phyloP scores from a whole-genome alignment of 2,888 invertebrate genomes.

The Morpho helenor region DNA sequence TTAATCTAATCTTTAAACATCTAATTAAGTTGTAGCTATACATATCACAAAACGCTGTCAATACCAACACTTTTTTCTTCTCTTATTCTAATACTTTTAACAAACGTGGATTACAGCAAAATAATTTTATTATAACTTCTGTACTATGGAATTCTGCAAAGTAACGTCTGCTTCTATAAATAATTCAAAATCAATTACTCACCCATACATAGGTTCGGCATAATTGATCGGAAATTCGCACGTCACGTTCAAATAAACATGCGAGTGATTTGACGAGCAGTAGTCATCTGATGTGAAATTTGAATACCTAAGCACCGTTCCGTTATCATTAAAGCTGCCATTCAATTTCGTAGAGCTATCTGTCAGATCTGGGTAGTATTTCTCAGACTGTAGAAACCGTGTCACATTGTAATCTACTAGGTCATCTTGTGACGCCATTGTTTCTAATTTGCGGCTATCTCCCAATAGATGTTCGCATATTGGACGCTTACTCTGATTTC shows the following conservation, averaged over 20 bases:
- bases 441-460: conserved; percentile 38
- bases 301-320: conserved; percentile 44
- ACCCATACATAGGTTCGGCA: conserved; percentile 83
- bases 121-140: no score
- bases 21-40: no score
- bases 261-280: conserved; percentile 62
- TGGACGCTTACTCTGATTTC: conserved; percentile 25
- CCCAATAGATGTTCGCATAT: conserved; percentile 37
- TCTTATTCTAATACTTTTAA: no score
- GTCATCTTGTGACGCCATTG: conserved; percentile 58
- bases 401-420: conserved; percentile 48
- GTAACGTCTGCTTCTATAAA: no score
- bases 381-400: conserved; percentile 26
- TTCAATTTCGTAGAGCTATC: conserved; percentile 33
- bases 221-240: conserved; percentile 81
- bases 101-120: no score
- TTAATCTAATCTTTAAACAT: no score
- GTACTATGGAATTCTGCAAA: no score
- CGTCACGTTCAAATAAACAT: conserved; percentile 81
- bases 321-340: conserved; percentile 48
- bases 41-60: no score
- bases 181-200: conserved; percentile 24
- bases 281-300: conserved; percentile 64
- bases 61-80: no score
- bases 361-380: conserved; percentile 19